Evolutionary conservation across 2,888 invertebrate species (phyloP).

Genomic region (Tetropium fuscum): DNA sequence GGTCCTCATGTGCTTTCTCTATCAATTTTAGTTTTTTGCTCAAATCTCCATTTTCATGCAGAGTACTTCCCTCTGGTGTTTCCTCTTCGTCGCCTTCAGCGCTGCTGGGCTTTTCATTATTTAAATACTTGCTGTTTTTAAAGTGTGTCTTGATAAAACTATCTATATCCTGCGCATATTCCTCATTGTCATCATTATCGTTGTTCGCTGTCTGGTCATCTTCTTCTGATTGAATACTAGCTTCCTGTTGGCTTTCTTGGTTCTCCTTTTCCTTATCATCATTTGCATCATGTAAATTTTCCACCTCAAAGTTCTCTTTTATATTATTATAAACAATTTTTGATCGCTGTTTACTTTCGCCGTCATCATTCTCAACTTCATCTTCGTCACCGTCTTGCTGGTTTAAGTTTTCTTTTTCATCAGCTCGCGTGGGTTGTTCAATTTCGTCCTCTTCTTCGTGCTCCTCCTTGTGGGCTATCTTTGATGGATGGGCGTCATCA

Average conservation of each 20-base stretch:
- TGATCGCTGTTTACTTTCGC: slow-evolving; percentile 28
- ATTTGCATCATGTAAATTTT: slow-evolving; percentile 34
- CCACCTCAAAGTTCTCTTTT: slow-evolving; percentile 38
- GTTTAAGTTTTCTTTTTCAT: slow-evolving; percentile 33
- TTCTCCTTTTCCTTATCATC: slow-evolving; percentile 27
- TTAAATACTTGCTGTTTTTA: too few species aligned
- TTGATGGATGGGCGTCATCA: slow-evolving; percentile 5
- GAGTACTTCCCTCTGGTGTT: slow-evolving; percentile 23
- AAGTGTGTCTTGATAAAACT: slow-evolving; percentile 38
- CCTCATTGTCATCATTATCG: slow-evolving; percentile 33
- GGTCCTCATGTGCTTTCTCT: slow-evolving; percentile 31
- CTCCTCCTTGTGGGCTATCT: neutral
- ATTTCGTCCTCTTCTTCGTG: slow-evolving; percentile 15
- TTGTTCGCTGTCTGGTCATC: slow-evolving; percentile 24
- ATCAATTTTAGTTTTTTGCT: slow-evolving; percentile 20
- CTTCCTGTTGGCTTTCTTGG: slow-evolving; percentile 30
- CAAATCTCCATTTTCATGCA: neutral
- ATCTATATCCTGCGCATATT: slow-evolving; percentile 33
- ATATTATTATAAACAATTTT: slow-evolving; percentile 34
- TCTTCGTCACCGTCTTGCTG: slow-evolving; percentile 23
- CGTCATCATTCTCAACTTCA: slow-evolving; percentile 18
- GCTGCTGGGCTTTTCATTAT: slow-evolving; percentile 24
- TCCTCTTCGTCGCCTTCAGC: slow-evolving; percentile 33
- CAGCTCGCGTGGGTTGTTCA: too few species aligned
- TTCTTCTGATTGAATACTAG: slow-evolving; percentile 27